phyloP scores from a whole-genome alignment of 2,113 vertebrate species.

The Alces alces region DNA sequence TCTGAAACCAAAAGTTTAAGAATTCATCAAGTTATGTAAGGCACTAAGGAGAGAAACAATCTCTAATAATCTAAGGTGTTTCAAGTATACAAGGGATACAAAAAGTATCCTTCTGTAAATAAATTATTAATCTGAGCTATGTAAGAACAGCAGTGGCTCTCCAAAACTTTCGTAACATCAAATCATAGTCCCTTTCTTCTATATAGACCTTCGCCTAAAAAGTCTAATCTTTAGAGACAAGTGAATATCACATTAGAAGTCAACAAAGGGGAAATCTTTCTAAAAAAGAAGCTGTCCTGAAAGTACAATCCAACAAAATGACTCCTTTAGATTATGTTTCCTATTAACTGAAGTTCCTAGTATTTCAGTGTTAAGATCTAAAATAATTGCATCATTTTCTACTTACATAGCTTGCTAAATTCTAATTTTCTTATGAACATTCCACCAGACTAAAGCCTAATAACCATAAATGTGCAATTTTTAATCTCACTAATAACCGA shows the following conservation, averaged over 20 bases:
- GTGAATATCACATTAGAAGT: conserved; percentile 12
- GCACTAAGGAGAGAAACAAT: not conserved
- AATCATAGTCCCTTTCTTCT: not conserved
- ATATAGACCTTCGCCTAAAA: not conserved
- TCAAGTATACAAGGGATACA: not conserved
- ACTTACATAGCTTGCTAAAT: not conserved
- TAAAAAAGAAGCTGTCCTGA: not conserved
- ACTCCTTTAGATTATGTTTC: not conserved
- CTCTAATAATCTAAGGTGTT: not conserved
- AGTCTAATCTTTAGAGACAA: not conserved
- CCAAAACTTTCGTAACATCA: not conserved
- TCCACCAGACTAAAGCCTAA: not conserved
- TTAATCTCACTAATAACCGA: not conserved
- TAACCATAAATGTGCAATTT: not conserved
- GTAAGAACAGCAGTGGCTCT: not conserved
- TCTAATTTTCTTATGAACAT: not conserved
- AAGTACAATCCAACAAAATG: not conserved
- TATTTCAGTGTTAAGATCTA: not conserved
- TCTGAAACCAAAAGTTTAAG: not conserved
- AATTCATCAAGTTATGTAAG: not conserved
- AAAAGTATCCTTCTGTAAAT: not conserved
- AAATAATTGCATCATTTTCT: not conserved
- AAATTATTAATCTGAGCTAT: not conserved
- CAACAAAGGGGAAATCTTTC: not conserved
- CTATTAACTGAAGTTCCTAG: not conserved